These are phyloP conservation scores for Chiroxiphia lanceolata DNA, from an alignment of 2,797 vertebrate genomes.

Conservation along the genomic window DNA sequence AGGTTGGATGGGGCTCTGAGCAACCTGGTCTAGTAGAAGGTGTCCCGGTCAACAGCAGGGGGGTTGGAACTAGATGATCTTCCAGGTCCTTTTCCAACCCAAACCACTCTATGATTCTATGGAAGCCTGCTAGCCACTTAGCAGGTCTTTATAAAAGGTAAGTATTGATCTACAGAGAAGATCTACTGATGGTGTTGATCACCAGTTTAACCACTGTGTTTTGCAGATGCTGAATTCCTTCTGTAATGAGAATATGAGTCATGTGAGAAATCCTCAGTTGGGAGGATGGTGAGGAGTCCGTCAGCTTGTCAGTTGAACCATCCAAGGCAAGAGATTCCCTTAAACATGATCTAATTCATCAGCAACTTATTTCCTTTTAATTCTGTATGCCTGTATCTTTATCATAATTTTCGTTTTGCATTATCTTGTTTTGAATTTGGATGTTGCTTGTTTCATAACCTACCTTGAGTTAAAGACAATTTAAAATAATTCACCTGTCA, in stretches of 20 bases:
- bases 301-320: not conserved
- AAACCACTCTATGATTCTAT: not conserved
- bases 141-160: not conserved
- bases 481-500: not conserved
- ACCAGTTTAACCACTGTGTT: not conserved
- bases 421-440: not conserved
- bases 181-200: not conserved
- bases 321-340: not conserved
- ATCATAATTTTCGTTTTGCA: not conserved
- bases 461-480: not conserved
- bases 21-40: not conserved
- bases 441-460: not conserved
- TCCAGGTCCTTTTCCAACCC: not conserved
- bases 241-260: not conserved
- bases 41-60: not conserved
- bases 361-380: not conserved
- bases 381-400: not conserved
- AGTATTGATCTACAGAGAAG: not conserved
- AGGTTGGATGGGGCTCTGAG: not conserved
- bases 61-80: not conserved
- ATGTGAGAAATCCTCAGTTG: not conserved
- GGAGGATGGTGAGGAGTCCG: not conserved
- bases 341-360: not conserved
- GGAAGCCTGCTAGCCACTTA: not conserved
- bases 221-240: not conserved